Evolutionary conservation across 1,140 invertebrate species (phyloP).

Genomic region (Lepidotrigona ventralis): DNA sequence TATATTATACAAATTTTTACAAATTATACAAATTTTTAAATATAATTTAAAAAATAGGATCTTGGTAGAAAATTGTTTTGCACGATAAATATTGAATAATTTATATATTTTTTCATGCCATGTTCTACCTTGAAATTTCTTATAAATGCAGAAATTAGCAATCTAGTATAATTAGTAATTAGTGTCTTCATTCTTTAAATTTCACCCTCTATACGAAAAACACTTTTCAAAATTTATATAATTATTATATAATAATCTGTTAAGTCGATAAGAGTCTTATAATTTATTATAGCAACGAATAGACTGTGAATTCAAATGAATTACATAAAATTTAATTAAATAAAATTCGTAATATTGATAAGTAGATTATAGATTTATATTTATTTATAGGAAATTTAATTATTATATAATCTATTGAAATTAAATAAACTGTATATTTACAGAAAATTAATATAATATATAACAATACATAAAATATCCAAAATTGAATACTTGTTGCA

Average conservation of each 20-base stretch:
- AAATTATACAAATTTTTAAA: too few relatives aligned
- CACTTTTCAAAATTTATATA: background rate
- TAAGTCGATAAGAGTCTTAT: background rate
- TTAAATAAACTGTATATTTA: background rate
- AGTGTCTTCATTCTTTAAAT: background rate
- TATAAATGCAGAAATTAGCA: too few relatives aligned
- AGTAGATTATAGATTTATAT: background rate
- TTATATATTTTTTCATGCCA: too few relatives aligned
- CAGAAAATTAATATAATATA: background rate
- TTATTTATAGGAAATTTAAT: background rate
- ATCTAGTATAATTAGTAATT: background rate
- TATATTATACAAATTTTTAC: too few relatives aligned
- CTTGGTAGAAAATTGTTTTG: too few relatives aligned
- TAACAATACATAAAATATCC: background rate
- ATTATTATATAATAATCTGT: background rate
- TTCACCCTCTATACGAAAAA: background rate
- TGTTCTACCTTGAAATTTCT: too few relatives aligned
- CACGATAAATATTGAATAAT: too few relatives aligned
- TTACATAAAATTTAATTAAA: background rate
- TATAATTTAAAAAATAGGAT: too few relatives aligned
- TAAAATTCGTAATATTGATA: background rate
- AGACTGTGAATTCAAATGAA: background rate
- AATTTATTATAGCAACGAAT: background rate
- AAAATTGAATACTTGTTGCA: background rate
- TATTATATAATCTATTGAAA: background rate